These are phyloP conservation scores for Incurvaria masculella DNA, from an alignment of 2,888 invertebrate genomes.

Conservation along the genomic window DNA sequence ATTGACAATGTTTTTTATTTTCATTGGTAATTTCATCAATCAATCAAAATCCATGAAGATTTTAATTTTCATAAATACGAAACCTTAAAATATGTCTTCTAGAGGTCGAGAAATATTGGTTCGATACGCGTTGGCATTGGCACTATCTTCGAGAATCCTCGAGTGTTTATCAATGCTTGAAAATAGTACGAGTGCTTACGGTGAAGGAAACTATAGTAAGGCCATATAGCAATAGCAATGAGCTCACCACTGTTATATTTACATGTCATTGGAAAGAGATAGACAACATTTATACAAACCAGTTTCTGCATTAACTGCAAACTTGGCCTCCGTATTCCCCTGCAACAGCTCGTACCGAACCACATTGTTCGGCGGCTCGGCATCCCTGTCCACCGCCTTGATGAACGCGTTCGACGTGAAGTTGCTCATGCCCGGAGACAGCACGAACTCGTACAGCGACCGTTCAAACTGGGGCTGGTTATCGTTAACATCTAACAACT, in stretches of 20 bases:
- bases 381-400: conserved; percentile 80
- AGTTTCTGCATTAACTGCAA: conserved; percentile 70
- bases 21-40: too few species aligned
- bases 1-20: too few species aligned
- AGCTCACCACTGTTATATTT: not conserved
- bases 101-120: too few species aligned
- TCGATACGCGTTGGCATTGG: too few species aligned
- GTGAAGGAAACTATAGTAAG: not conserved
- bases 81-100: too few species aligned
- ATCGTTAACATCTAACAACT: conserved; percentile 80
- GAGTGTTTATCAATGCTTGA: not conserved
- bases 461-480: conserved; percentile 82
- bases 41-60: too few species aligned
- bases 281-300: conserved; percentile 37
- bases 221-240: not conserved
- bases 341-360: conserved; percentile 80
- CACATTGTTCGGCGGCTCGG: conserved; percentile 80
- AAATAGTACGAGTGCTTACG: not conserved
- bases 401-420: conserved; percentile 77
- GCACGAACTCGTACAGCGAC: conserved; percentile 73
- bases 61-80: too few species aligned
- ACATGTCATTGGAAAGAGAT: not conserved
- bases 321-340: conserved; percentile 72
- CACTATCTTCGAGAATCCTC: too few species aligned
- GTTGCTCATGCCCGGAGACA: conserved; percentile 68